Conservation (phyloP, 1,140 invertebrate genomes). For the Agrilus planipennis region DNA sequence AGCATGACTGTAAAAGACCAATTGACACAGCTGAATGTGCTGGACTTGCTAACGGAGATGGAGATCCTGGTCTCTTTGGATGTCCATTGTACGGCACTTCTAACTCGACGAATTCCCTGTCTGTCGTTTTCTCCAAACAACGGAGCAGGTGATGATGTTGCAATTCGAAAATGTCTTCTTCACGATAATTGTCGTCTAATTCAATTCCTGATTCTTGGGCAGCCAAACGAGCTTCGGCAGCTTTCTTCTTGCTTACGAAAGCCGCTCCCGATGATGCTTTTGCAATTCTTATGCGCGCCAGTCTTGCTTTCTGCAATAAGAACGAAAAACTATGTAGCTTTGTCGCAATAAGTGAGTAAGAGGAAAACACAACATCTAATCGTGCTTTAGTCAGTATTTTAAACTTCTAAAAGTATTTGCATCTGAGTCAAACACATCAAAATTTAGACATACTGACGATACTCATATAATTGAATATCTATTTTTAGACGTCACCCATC, state of each 20-base stretch:
- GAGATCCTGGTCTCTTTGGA: slow-evolving; percentile 76
- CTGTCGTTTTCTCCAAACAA: slow-evolving; percentile 97
- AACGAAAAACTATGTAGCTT: slow-evolving; percentile 10
- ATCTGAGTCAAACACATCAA: too few relatives aligned
- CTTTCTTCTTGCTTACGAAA: slow-evolving; percentile 97
- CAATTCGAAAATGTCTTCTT: slow-evolving; percentile 97
- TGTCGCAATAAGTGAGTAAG: too few relatives aligned
- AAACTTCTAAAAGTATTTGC: too few relatives aligned
- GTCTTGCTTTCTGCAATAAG: slow-evolving; percentile 86
- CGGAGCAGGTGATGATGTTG: slow-evolving; percentile 97
- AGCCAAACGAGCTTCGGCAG: slow-evolving; percentile 87
- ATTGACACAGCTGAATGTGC: slow-evolving; percentile 70
- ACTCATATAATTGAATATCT: too few relatives aligned
- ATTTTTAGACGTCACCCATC: too few relatives aligned
- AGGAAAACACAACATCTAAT: too few relatives aligned
- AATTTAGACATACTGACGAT: too few relatives aligned
- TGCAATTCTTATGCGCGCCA: slow-evolving; percentile 93
- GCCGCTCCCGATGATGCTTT: slow-evolving; percentile 98
- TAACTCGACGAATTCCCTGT: slow-evolving; percentile 93
- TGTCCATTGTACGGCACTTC: slow-evolving; percentile 88
- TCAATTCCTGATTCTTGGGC: slow-evolving; percentile 84
- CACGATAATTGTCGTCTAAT: slow-evolving; percentile 74
- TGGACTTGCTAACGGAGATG: slow-evolving; percentile 74
- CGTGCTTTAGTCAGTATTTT: too few relatives aligned
- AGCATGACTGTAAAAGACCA: slow-evolving; percentile 69